Percentiles rank a stretch among this genome's conserved stretches.
These are phyloP conservation scores for Chelidonichthys spinosus DNA, from an alignment of 2,797 vertebrate species.

Conservation along the genomic window DNA sequence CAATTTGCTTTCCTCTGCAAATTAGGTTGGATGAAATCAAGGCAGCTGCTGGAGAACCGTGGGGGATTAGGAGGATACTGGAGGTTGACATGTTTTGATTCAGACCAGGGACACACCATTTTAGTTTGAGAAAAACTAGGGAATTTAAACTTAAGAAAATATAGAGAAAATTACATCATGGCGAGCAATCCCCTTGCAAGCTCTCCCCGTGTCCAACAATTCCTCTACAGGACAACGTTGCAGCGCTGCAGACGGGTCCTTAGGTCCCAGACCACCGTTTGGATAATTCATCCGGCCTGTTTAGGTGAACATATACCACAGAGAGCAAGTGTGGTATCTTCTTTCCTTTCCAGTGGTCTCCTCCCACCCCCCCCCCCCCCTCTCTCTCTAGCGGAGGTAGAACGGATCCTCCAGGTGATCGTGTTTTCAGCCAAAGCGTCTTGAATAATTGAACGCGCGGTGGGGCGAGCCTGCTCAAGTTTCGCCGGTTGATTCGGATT, in stretches of 20 bases:
- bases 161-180: background rate
- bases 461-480: conserved; percentile 79
- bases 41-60: conserved; percentile 67
- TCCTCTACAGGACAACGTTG: conserved; percentile 16
- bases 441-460: conserved; percentile 84
- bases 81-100: conserved; percentile 51
- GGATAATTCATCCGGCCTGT: conserved; percentile 72
- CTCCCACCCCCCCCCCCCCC: conserved; percentile 29
- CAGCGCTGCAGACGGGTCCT: conserved; percentile 42
- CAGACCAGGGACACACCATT: conserved; percentile 29
- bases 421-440: conserved; percentile 82
- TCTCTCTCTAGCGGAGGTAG: conserved; percentile 40
- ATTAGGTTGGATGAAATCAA: conserved; percentile 77
- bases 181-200: conserved; percentile 2
- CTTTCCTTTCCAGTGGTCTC: conserved; percentile 70
- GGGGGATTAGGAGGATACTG: conserved; percentile 53
- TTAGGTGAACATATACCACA: conserved; percentile 72
- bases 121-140: background rate
- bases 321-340: conserved; percentile 56
- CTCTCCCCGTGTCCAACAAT: conserved; percentile 30
- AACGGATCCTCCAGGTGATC: conserved; percentile 79
- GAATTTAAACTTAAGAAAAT: conserved; percentile 26
- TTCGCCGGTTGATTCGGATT: conserved; percentile 79
- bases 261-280: conserved; percentile 54
- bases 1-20: conserved; percentile 77